Base-by-base conservation (phyloP, 2,113 vertebrate genomes). In the Nannospalax galili region DNA sequence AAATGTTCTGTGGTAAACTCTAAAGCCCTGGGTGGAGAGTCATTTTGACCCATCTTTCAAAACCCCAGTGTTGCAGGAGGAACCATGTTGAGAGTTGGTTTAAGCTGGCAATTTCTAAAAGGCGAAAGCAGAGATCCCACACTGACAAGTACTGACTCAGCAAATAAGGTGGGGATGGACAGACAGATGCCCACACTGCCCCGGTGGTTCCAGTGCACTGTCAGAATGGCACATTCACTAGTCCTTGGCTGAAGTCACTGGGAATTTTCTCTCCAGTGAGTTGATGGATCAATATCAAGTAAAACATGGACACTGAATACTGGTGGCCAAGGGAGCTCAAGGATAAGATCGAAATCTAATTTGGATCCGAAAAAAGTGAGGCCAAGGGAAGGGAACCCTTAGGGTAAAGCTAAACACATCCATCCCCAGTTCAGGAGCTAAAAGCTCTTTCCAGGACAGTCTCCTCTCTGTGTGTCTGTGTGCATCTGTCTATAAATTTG, bases 331-430 rank as follows among this genome's bases (percentile, higher is more conserved):
- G 37, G 80, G 65, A 80, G 84, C 77, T 60, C 58, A 15, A 28
- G 14, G 82, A 96, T 24, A 79, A 88, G 74, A 72, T 64, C 12
- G 20, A 56, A n/a, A 70, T 85, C 48, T 48, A 69, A 93, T 96
- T 80, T 92, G 70, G 70, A 88, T 93, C 80, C 72, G 72, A 85
- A 85, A 52, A 82, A 40, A 93, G 58, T 75, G 88, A 91, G 37
- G 3, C 8, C 7, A 35, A 52, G 37, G 70, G n/a, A 80, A 4
- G 88, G 30, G 15, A 74, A 82, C 84, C 2, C 16, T 56, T 12
- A 65, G 30, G 73, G 60, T 26, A 75, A 89, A 89, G 64, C 19
- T 84, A 92, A 73, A 80, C 30, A 35, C 35, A 87, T 62, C 42
- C 28, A 62, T 2, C 37, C 19, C 42, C 79, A 91, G 67, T 77